Percentiles rank a stretch among this genome's conserved stretches.
Evolutionary conservation across 2,797 vertebrate species (phyloP).

Genomic region (Pantherophis vulpinus): DNA sequence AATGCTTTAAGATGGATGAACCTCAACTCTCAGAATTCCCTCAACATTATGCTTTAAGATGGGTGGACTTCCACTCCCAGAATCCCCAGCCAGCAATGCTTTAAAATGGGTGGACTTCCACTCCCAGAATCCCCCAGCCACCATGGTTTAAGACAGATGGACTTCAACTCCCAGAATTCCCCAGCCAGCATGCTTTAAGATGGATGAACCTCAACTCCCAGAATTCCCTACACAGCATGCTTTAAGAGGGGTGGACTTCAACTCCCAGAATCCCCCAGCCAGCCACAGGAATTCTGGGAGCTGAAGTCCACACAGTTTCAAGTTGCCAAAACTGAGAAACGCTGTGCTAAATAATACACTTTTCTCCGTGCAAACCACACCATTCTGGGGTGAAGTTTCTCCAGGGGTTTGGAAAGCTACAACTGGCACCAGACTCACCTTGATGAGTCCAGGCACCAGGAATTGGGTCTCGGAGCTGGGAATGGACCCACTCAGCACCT

Average conservation of each 20-base stretch:
- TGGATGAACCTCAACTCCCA: not conserved
- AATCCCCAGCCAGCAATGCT: too few relatives aligned
- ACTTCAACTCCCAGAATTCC: too few relatives aligned
- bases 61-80: too few relatives aligned
- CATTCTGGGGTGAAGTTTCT: too few relatives aligned
- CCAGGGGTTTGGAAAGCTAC: not conserved
- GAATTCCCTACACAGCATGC: too few relatives aligned
- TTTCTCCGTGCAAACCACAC: not conserved
- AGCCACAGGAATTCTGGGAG: not conserved
- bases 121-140: not conserved
- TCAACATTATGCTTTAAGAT: rapidly evolving
- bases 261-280: not conserved
- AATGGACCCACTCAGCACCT: conserved; percentile 81
- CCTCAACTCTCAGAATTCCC: too few relatives aligned
- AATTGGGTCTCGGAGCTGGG: conserved; percentile 78
- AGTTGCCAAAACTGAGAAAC: not conserved
- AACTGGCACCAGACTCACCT: conserved; percentile 67
- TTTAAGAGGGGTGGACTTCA: not conserved
- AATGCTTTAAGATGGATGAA: rapidly evolving
- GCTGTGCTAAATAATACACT: not conserved
- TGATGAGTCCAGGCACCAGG: conserved; percentile 86
- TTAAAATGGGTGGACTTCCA: not conserved
- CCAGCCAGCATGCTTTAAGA: too few relatives aligned
- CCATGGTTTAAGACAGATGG: rapidly evolving
- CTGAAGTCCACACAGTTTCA: not conserved